Evolutionary conservation across 2,888 invertebrate species (phyloP), one percentile per base, ranked within the genome.

Genomic region (Tipula helvola): DNA sequence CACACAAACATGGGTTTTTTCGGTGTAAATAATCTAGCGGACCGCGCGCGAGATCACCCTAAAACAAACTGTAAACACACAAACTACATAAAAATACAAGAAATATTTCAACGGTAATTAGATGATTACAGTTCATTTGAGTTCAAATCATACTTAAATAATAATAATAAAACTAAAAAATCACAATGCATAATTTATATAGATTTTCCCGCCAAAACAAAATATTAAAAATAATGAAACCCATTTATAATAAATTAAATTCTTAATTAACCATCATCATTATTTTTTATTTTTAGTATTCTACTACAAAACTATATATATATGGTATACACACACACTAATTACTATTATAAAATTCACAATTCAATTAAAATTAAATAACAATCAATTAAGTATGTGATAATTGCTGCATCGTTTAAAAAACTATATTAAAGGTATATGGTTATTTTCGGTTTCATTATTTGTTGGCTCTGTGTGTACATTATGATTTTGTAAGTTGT

Each of bases 291-390:
- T 28, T 71, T 71, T 71, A 71, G 71, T 71, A 71, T 71, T 71
- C 28, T 71, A 71, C 71, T 71, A 71, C 5, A 71, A 12, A 71
- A 71, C 71, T 71, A 28, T 28, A 52, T 16, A 52, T 3, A 47
- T 16, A 52, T 12, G 28, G 5, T 5, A 52, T 16, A 52, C 28
- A 71, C 10, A 71, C 28, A 71, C 28, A 71, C 71, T 71, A 71
- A 71, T 71, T 28, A 71, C 71, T 71, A 71, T 71, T 71, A 71
- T 71, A 71, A 71, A 71, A 71, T 71, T 71, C 71, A 71, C 71
- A 71, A 71, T 71, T 71, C 71, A 71, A 71, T 71, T 71, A 71
- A 71, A 71, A 71, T 71, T 71, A 71, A 71, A 71, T 71, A 71
- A 71, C 71, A 71, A 71, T 71, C 71, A 71, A 71, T 71, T 71